Evolutionary conservation across 2,888 invertebrate genomes (phyloP).

Genomic region (Dorcus parallelipipedus): DNA sequence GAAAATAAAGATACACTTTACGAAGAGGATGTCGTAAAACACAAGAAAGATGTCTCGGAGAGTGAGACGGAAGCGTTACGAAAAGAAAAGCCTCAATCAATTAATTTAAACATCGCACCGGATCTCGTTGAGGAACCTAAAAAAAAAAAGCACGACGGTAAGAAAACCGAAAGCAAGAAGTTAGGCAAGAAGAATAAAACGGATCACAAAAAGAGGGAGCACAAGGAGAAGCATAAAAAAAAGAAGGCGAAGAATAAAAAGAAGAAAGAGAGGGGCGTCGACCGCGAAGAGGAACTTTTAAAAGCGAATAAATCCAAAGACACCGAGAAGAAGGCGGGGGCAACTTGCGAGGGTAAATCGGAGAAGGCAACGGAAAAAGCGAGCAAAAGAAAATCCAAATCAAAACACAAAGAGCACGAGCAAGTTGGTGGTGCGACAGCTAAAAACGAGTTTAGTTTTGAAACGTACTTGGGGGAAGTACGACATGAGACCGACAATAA

Average conservation of each 20-base stretch:
- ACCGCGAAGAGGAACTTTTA: neutral
- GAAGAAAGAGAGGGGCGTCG: conserved; percentile 7
- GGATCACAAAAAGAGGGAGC: conserved; percentile 2
- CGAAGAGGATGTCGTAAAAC: neutral
- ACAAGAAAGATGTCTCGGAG: neutral
- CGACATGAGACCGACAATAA: no score
- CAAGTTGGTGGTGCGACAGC: neutral
- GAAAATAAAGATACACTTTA: no score
- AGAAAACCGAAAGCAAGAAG: conserved; percentile 6
- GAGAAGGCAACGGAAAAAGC: conserved; percentile 13
- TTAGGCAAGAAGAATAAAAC: conserved; percentile 8
- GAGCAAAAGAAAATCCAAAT: no score
- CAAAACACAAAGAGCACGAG: neutral
- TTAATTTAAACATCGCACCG: no score
- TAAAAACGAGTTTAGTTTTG: no score
- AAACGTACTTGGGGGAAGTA: no score
- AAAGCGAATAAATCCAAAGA: conserved; percentile 12
- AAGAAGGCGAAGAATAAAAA: conserved; percentile 1
- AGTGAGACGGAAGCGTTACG: neutral
- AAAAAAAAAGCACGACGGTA: conserved; percentile 5
- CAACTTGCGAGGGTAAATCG: conserved; percentile 8
- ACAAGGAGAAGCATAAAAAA: conserved; percentile 13
- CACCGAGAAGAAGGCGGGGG: conserved; percentile 1
- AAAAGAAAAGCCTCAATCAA: no score
- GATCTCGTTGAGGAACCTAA: neutral